Evolutionary conservation across 1,140 invertebrate genomes (phyloP).

Genomic region (Drosophila ficusphila): DNA sequence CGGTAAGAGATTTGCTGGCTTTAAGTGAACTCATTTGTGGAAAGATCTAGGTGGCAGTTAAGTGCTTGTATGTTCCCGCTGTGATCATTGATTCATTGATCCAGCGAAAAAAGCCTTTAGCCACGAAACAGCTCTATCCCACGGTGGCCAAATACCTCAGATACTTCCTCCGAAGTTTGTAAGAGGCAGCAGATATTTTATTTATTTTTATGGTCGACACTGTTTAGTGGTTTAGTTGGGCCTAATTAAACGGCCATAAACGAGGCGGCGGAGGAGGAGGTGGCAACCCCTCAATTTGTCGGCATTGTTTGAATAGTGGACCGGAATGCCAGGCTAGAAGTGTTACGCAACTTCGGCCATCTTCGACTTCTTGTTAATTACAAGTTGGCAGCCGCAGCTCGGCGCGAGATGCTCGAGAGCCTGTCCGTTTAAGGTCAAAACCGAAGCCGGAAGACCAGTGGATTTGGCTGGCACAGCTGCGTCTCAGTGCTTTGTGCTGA

Average conservation of each 20-base stretch:
- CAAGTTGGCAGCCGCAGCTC: conserved; percentile 42
- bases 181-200: conserved; percentile 4
- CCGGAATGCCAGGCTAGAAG: conserved; percentile 25
- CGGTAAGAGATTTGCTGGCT: neutral
- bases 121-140: too few species aligned
- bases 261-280: neutral
- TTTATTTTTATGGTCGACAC: conserved; percentile 32
- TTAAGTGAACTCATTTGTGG: neutral
- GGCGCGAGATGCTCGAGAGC: conserved; percentile 44
- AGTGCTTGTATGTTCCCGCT: too few species aligned
- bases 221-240: conserved; percentile 13
- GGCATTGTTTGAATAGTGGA: conserved; percentile 42
- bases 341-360: conserved; percentile 50
- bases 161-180: conserved; percentile 10
- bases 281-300: conserved; percentile 28
- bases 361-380: conserved; percentile 65
- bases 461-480: conserved; percentile 21
- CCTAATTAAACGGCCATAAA: conserved; percentile 65
- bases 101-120: neutral
- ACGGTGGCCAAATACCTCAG: conserved; percentile 14
- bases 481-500: conserved; percentile 1
- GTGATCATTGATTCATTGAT: neutral
- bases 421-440: conserved; percentile 68
- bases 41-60: too few species aligned
- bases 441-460: conserved; percentile 66